Evolutionary conservation across 37 sponge, comb jelly and placozoan genomes (phyloP), one percentile per base, ranked within the genome.

Genomic region (Chondrilla cf. caribensis): DNA sequence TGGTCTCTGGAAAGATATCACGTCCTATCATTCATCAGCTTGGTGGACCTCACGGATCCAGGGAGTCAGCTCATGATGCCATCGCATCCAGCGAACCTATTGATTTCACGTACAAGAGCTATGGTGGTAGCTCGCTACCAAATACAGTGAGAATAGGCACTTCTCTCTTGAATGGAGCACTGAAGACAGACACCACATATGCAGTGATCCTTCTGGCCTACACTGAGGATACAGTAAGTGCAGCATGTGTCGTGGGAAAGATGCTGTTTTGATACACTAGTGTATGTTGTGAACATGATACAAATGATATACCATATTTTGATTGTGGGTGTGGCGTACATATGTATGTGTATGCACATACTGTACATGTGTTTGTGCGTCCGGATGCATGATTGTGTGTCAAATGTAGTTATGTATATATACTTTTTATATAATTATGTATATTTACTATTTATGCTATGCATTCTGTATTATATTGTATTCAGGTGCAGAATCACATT

Each of bases 141-240:
- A 36, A 25, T 8, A 60, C 33, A 24, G 81, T 80, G 2, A 38
- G 18, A 19, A 37, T 80, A 1, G 32, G 39, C n/a, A n/a, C 41
- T 2, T 11, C 24, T 18, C 41, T 80, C 8, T 31, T 79, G 19
- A 33, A 31, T 22, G 81, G 62, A 38, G 81, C 81, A 8, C 33
- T 80, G 22, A 80, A 80, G n/a, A 26, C 21, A 5, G 47, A 60
- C 22, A 38, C 2, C 0, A 80, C 62, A 1, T 80, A 80, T 47
- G 14, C 62, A 28, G 81, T 64, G 15, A 42, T 80, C 39, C 62
- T 80, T 28, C 25, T 60, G 41, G 81, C 81, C 38, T 80, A 60
- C 24, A 33, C 41, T 18, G 60, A 80, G 58, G 81, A 58, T 14
- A 80, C 62, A 32, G 81, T 73, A 18, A 73, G 76, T 43, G 25